A percentile compares a stretch with the other conserved stretches of the same genome.
These are phyloP conservation scores for Dromaius novaehollandiae DNA, from an alignment of 2,113 vertebrate genomes.

Conservation along the genomic window DNA sequence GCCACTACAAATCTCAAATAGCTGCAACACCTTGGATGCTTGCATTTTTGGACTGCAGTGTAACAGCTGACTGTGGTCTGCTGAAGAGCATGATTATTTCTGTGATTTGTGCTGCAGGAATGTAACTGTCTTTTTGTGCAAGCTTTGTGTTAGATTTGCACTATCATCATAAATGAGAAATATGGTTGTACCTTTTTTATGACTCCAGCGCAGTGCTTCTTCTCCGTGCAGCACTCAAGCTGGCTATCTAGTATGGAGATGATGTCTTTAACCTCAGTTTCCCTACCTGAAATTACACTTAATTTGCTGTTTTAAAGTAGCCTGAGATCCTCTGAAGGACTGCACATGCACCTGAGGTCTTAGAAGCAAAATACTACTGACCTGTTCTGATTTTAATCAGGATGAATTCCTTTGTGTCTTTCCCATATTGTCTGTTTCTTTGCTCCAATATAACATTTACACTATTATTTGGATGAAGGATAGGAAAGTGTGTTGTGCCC, in stretches of 20 bases:
- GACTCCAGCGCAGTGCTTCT: neutral
- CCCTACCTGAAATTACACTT: neutral
- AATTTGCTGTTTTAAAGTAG: neutral
- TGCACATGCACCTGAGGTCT: neutral
- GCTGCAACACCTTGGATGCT: neutral
- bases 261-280: neutral
- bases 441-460: neutral
- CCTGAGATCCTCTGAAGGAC: neutral
- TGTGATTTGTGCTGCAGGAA: neutral
- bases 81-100: neutral
- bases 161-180: neutral
- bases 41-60: accelerated
- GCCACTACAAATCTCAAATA: neutral
- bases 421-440: neutral
- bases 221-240: neutral
- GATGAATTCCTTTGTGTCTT: neutral
- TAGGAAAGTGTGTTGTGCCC: neutral
- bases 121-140: neutral
- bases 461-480: neutral
- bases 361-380: neutral
- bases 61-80: neutral
- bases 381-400: neutral
- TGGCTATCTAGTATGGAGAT: neutral
- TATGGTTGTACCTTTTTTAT: neutral
- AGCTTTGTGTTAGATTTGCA: neutral